A percentile compares a stretch with the other conserved stretches of the same genome.
phyloP scores from a whole-genome alignment of 2,113 vertebrate species.

The Craseonycteris thonglongyai region DNA sequence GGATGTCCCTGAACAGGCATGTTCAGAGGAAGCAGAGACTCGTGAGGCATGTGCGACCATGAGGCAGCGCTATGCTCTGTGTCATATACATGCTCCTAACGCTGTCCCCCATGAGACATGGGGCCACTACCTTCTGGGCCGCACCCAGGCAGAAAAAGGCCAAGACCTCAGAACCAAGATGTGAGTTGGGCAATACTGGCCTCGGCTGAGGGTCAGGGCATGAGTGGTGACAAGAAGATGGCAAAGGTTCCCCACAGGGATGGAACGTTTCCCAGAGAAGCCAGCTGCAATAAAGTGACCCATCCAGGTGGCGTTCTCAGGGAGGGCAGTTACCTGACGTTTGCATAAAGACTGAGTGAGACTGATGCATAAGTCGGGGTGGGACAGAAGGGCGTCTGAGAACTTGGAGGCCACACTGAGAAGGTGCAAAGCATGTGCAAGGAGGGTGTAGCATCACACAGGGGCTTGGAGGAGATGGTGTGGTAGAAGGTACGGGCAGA shows the following conservation, averaged over 20 bases:
- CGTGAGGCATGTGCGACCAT: background rate
- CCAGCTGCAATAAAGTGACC: background rate
- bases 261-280: background rate
- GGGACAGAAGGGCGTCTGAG: background rate
- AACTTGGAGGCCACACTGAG: background rate
- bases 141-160: too few relatives aligned
- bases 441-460: background rate
- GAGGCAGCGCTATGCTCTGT: background rate
- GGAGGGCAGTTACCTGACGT: background rate
- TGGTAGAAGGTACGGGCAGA: background rate
- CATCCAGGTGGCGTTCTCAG: background rate
- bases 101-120: background rate
- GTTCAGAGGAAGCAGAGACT: background rate
- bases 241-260: background rate
- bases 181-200: too few relatives aligned
- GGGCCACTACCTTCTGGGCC: too few relatives aligned
- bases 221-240: background rate
- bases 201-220: background rate
- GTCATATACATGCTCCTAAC: background rate
- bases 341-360: background rate
- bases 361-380: background rate
- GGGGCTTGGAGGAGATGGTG: background rate
- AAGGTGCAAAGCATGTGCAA: rapidly evolving
- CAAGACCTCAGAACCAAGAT: background rate
- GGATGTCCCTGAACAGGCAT: background rate